A percentile compares a stretch with the other conserved stretches of the same genome.
phyloP scores from a whole-genome alignment of 2,797 vertebrate genomes.

The Trachurus trachurus region DNA sequence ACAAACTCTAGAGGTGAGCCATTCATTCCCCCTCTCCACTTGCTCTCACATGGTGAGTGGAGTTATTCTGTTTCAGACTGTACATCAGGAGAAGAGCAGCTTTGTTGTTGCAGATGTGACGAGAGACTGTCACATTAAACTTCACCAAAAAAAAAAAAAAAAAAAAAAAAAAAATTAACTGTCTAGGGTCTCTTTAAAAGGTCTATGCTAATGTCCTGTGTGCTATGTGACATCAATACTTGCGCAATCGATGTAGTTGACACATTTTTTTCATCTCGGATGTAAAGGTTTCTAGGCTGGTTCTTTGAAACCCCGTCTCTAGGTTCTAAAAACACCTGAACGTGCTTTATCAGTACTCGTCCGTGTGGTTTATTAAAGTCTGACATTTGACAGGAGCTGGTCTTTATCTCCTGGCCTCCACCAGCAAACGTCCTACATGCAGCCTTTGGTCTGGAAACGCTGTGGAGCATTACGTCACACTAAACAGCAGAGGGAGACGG shows the following conservation, averaged over 20 bases:
- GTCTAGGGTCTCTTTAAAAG: no score
- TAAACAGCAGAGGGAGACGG: conserved; percentile 53
- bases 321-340: conserved; percentile 9
- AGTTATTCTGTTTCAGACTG: not conserved
- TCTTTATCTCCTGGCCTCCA: conserved; percentile 27
- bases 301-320: conserved; percentile 29
- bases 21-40: no score
- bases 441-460: conserved; percentile 78
- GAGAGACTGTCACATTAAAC: not conserved
- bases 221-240: not conserved
- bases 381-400: conserved; percentile 7
- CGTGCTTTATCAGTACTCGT: not conserved
- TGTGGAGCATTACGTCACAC: conserved; percentile 48
- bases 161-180: not conserved
- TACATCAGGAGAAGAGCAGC: not conserved
- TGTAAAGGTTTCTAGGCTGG: not conserved
- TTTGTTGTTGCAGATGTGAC: not conserved
- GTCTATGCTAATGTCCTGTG: not conserved
- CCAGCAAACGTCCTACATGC: conserved; percentile 19
- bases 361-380: not conserved
- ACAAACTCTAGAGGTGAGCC: not conserved
- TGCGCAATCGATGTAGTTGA: no score
- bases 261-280: no score
- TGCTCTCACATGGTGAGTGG: not conserved
- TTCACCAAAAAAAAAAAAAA: not conserved